These are phyloP conservation scores for Ascaphus truei DNA, from an alignment of 2,113 vertebrate genomes.

Conservation along the genomic window DNA sequence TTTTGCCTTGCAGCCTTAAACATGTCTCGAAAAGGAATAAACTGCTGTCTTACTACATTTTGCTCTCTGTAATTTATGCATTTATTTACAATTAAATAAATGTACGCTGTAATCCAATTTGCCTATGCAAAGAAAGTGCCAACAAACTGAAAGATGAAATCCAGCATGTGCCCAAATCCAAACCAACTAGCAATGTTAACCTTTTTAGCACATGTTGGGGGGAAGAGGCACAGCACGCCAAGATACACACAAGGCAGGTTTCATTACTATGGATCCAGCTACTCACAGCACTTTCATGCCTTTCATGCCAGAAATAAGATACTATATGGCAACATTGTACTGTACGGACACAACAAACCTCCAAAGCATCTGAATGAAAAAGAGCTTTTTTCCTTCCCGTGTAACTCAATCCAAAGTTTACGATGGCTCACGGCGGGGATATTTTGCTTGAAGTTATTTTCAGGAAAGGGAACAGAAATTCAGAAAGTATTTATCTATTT, in stretches of 20 bases:
- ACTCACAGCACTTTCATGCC: background rate
- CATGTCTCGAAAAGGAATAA: background rate
- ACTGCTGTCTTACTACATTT: too few species aligned
- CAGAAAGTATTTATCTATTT: background rate
- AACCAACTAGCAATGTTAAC: conserved; percentile 2
- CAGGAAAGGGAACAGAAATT: conserved; percentile 22
- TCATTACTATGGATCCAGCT: conserved; percentile 9
- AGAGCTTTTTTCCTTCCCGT: conserved; percentile 2
- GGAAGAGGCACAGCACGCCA: background rate
- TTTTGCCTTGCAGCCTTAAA: background rate
- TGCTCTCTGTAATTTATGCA: too few species aligned
- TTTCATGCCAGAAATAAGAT: conserved; percentile 29
- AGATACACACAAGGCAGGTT: conserved; percentile 23
- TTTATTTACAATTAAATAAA: too few species aligned
- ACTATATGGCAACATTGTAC: background rate
- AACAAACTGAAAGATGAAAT: conserved; percentile 19
- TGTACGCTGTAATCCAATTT: conserved; percentile 25
- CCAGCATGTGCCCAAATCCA: conserved; percentile 9
- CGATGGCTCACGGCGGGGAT: conserved; percentile 15
- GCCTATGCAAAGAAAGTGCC: background rate
- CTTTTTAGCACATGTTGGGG: conserved; percentile 17
- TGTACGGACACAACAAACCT: conserved; percentile 12
- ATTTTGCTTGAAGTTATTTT: conserved; percentile 30
- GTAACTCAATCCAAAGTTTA: conserved; percentile 23
- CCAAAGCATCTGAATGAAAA: conserved; percentile 27